Percentiles rank a stretch among this genome's conserved stretches.
phyloP scores from a whole-genome alignment of 2,888 invertebrate species.

The Leptopterna dolabrata region DNA sequence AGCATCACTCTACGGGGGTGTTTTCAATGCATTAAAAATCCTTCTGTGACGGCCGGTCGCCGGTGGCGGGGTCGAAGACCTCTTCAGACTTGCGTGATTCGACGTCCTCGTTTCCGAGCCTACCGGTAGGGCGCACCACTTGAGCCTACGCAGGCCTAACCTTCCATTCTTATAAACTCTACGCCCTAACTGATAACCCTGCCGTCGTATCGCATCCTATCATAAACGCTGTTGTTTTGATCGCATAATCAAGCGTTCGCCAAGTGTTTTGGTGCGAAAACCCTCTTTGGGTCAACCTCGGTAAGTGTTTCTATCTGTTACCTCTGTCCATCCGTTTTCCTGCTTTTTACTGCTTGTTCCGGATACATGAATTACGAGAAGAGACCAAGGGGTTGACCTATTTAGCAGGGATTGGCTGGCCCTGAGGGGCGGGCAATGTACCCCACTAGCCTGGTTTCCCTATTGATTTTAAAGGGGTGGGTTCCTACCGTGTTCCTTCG shows the following conservation, averaged over 20 bases:
- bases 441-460: conserved; percentile 50
- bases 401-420: conserved; percentile 41
- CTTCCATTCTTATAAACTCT: not conserved
- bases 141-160: not conserved
- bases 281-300: not conserved
- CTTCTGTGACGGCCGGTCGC: not conserved
- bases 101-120: not conserved
- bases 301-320: not conserved
- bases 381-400: conserved; percentile 17
- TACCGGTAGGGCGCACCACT: conserved; percentile 25
- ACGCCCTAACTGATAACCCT: not conserved
- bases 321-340: not conserved
- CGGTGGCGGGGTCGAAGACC: not conserved
- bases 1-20: not conserved
- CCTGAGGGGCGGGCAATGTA: conserved; percentile 22
- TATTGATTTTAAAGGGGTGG: conserved; percentile 35
- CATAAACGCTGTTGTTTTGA: not conserved
- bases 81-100: not conserved
- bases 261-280: not conserved
- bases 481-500: not conserved
- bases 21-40: not conserved
- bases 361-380: conserved; percentile 26
- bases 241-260: not conserved
- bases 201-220: no score
- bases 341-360: not conserved